Evolutionary conservation across 2,113 vertebrate genomes (phyloP), one percentile per base, ranked within the genome.

Genomic region (Nycticorax nycticorax): DNA sequence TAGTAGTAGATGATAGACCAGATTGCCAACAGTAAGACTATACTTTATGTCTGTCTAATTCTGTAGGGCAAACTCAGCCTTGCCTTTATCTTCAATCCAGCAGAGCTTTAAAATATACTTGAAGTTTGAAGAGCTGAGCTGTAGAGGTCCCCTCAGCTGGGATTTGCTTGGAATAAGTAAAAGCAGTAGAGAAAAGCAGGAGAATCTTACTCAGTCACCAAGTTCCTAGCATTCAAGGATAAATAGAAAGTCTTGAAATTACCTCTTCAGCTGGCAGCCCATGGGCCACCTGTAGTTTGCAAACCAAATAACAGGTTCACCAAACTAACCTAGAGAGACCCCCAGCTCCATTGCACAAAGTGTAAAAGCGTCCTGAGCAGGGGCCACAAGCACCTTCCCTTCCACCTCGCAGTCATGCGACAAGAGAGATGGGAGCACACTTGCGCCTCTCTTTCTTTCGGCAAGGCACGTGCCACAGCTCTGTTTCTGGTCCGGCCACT

Each of bases 391-490:
- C 22, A 62, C 22, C 27, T 60, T 63, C 37, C 28, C 18, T 63
- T 88, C 15, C 37, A 79, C 12, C 22, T 72, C 22, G 45, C 23
- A 14, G 22, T 7, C 17, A 12, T 2, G 16, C 2, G 6, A 28
- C 24, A 26, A 23, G 24, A 57, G 6, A 57, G 47, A 41, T 7
- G n/a, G 45, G 55, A 45, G 9, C 16, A 17, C 0, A 1, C 32
- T 32, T n/a, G 7, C 12, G 33, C 60, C 9, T 48, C 68, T 66
- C 22, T 39, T n/a, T 43, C 48, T 35, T 56, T 73, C 41, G 84
- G 68, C 37, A 72, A 59, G 53, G 55, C 13, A 35, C 0, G 0
- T 37, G 41, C 8, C 50, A 73, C 1, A 1, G 56, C 24, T 66
- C 50, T 60, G 10, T 27, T 89, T 93, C 60, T 84, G 59, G 39